Evolutionary conservation across 2,797 vertebrate genomes (phyloP).

Genomic region (Vireo griseus): DNA sequence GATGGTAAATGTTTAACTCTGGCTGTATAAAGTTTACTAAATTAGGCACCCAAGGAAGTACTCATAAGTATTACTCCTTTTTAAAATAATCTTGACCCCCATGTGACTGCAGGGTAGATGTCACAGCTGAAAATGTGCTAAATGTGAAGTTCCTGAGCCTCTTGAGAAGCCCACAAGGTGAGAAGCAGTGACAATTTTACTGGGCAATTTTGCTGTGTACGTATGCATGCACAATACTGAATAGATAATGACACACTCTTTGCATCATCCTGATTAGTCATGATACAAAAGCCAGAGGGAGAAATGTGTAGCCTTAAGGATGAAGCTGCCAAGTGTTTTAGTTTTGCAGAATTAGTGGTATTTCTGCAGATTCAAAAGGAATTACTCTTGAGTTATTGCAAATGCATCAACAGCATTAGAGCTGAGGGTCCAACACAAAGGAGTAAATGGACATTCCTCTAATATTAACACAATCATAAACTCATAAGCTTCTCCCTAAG

Average conservation of each 20-base stretch:
- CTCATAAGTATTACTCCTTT: not conserved
- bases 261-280: not conserved
- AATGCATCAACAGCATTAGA: not conserved
- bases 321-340: not conserved
- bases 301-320: not conserved
- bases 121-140: not conserved
- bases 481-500: not conserved
- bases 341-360: not conserved
- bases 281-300: not conserved
- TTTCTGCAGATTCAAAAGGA: not conserved
- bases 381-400: not conserved
- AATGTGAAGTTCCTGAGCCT: not conserved
- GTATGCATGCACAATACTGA: not conserved
- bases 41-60: not conserved
- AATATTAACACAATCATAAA: not conserved
- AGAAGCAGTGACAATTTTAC: not conserved
- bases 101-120: not conserved
- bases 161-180: not conserved
- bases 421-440: not conserved
- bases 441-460: not conserved
- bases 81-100: not conserved
- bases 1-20: not conserved
- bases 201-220: not conserved
- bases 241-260: not conserved
- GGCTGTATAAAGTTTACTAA: not conserved